Conservation (phyloP, 2,888 invertebrate species). For the Xestia rhomboidea region DNA sequence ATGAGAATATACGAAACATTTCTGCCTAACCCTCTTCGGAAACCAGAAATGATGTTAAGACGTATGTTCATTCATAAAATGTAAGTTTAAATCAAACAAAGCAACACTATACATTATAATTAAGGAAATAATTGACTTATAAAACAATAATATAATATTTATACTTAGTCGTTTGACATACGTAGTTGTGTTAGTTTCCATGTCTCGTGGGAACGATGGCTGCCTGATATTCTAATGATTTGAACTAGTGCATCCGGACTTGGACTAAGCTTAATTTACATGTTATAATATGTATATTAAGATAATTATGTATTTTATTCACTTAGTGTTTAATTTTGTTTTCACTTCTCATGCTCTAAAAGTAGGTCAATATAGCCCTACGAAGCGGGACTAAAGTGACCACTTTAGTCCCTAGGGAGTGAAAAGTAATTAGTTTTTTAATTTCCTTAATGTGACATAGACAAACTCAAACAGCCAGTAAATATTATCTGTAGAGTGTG, state of each 20-base stretch:
- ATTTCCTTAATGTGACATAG: no score
- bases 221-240: constrained; percentile 14
- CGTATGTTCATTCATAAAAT: constrained; percentile 6
- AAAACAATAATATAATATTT: constrained; percentile 9
- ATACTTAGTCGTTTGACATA: not conserved
- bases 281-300: not conserved
- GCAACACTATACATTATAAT: not conserved
- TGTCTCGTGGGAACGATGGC: constrained; percentile 25
- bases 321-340: not conserved
- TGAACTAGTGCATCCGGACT: constrained; percentile 19
- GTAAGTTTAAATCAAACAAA: not conserved
- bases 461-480: no score
- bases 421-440: no score
- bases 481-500: no score
- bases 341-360: no score
- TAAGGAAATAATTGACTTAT: constrained; percentile 20
- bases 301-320: not conserved
- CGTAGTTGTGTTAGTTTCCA: constrained; percentile 24
- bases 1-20: not conserved
- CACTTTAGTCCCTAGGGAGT: no score
- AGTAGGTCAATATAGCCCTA: no score
- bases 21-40: not conserved
- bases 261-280: not conserved
- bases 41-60: not conserved
- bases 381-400: no score